A percentile compares a stretch with the other conserved stretches of the same genome.
These are phyloP conservation scores for Pristionchus japonicus DNA, from an alignment of 2,888 invertebrate genomes.

Conservation along the genomic window DNA sequence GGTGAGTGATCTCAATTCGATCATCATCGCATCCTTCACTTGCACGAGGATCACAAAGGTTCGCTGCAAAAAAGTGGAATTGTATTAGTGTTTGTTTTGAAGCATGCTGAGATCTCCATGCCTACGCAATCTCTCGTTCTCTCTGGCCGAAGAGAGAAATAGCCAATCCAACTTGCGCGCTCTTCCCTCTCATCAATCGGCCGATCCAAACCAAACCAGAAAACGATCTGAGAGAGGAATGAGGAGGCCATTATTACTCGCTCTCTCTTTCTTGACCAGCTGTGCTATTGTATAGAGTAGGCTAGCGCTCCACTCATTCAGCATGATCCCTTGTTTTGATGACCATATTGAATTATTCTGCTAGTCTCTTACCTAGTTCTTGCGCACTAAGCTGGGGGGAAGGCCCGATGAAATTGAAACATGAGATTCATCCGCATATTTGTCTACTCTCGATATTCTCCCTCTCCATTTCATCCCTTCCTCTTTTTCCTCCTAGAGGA, in stretches of 20 bases:
- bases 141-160: not conserved
- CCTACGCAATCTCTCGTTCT: not conserved
- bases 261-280: not conserved
- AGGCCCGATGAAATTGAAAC: conserved; percentile 1
- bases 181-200: not conserved
- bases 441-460: conserved; percentile 26
- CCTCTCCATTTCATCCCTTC: not conserved
- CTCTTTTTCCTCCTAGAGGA: not conserved
- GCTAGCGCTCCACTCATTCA: not conserved
- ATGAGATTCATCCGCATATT: conserved; percentile 19
- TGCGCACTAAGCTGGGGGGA: not conserved
- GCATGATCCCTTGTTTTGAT: not conserved
- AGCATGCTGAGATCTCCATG: not conserved
- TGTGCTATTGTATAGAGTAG: not conserved
- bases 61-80: conserved; percentile 50
- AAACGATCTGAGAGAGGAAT: conserved; percentile 2
- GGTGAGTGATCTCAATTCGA: conserved; percentile 55
- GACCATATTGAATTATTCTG: not conserved
- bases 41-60: conserved; percentile 54
- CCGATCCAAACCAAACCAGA: conserved; percentile 30
- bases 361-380: not conserved
- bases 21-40: conserved; percentile 47
- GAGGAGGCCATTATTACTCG: conserved; percentile 18
- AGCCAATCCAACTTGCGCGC: not conserved
- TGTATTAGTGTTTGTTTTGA: conserved; percentile 13